phyloP scores from a whole-genome alignment of 2,888 invertebrate genomes.

The Norana najaformis region DNA sequence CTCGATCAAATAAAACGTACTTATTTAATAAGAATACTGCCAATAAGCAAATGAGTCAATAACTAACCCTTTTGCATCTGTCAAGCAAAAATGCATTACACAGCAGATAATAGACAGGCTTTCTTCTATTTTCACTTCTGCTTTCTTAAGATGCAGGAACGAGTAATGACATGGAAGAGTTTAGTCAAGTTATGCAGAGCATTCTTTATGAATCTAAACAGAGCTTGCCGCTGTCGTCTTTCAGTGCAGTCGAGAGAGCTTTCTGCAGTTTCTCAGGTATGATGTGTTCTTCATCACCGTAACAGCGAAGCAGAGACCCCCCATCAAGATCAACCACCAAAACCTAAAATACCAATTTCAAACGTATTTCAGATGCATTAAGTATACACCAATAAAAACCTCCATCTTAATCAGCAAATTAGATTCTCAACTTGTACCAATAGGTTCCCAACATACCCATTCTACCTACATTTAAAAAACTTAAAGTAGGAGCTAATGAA shows the following conservation, averaged over 20 bases:
- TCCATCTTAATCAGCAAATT: neutral
- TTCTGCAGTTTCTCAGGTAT: constrained; percentile 74
- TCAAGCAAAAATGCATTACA: neutral
- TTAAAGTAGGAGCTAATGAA: too few relatives aligned
- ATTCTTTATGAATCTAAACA: too few relatives aligned
- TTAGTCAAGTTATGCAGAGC: neutral
- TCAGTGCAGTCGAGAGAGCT: constrained; percentile 70
- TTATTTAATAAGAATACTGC: neutral
- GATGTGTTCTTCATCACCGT: constrained; percentile 78
- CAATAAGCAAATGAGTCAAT: neutral
- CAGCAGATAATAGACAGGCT: neutral
- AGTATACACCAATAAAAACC: neutral
- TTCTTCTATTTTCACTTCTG: neutral
- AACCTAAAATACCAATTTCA: constrained; percentile 49
- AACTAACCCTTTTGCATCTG: neutral
- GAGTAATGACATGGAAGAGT: neutral
- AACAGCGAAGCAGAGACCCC: constrained; percentile 68
- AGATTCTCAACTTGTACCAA: too few relatives aligned
- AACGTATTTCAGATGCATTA: neutral
- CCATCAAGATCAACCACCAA: constrained; percentile 75
- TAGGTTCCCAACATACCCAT: too few relatives aligned
- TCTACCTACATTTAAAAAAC: too few relatives aligned
- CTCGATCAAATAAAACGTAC: neutral
- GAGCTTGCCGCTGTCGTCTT: constrained; percentile 44
- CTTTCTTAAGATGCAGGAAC: neutral